phyloP scores from a whole-genome alignment of 2,113 vertebrate species.

The Stictonetta naevosa region DNA sequence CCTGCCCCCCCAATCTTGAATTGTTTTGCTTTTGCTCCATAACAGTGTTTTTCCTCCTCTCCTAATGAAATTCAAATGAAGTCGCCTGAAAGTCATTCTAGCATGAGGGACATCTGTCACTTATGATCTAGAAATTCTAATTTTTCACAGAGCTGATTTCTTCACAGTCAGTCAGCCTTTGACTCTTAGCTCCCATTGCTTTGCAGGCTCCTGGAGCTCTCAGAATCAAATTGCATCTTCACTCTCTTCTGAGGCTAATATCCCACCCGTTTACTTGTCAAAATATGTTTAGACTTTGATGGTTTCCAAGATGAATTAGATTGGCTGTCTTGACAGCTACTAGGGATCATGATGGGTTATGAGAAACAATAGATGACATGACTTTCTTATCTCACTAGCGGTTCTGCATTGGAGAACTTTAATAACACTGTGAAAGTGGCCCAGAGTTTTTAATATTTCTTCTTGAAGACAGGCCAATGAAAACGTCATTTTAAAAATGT shows the following conservation, averaged over 20 bases:
- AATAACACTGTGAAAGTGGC: constrained; percentile 6
- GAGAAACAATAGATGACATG: constrained; percentile 33
- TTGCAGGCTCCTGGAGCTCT: constrained; percentile 18
- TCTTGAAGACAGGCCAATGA: background rate
- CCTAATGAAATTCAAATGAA: constrained; percentile 43
- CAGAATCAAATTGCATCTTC: constrained; percentile 23
- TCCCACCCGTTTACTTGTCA: constrained; percentile 9
- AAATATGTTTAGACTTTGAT: background rate
- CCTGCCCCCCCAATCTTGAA: background rate
- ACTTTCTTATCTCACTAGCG: background rate
- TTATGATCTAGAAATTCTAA: background rate
- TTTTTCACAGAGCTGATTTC: constrained; percentile 15
- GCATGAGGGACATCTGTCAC: constrained; percentile 35
- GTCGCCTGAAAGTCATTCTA: constrained; percentile 13
- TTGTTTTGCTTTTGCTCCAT: background rate
- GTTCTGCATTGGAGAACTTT: constrained; percentile 31
- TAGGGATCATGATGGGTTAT: background rate
- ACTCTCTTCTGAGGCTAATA: constrained; percentile 15
- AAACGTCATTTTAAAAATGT: background rate
- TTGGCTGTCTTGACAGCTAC: constrained; percentile 15
- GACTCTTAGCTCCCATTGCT: background rate
- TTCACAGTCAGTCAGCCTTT: constrained; percentile 14
- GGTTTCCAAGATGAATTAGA: constrained; percentile 31
- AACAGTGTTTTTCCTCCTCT: background rate
- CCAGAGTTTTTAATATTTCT: constrained; percentile 36